A percentile compares a stretch with the other conserved stretches of the same genome.
These are phyloP conservation scores for Diceros bicornis DNA, from an alignment of 2,797 vertebrate genomes.

Conservation along the genomic window DNA sequence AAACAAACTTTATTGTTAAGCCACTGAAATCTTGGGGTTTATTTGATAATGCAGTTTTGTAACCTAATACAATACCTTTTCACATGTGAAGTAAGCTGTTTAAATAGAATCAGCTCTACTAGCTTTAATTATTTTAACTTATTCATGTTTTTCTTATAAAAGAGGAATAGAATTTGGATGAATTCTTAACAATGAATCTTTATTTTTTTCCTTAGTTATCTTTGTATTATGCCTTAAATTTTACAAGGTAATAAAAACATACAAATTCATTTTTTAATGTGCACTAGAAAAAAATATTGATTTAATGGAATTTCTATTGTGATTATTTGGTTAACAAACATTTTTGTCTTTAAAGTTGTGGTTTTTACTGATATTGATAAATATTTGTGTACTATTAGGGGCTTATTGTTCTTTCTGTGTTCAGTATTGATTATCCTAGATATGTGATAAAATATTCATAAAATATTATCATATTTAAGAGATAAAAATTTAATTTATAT, in stretches of 20 bases:
- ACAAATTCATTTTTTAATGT: constrained; percentile 1
- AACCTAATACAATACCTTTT: background rate
- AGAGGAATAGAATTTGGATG: background rate
- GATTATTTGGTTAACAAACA: background rate
- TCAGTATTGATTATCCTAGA: constrained; percentile 9
- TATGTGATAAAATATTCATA: background rate
- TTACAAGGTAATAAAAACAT: background rate
- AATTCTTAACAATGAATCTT: background rate
- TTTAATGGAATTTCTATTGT: background rate
- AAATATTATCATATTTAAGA: background rate
- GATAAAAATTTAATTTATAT: background rate
- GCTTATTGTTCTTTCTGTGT: background rate
- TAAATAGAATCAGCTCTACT: background rate
- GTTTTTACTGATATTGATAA: constrained; percentile 2
- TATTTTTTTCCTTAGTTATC: background rate
- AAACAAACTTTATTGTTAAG: background rate
- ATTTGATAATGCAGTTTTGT: background rate
- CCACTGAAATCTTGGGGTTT: background rate
- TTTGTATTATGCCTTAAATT: background rate
- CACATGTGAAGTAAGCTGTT: background rate
- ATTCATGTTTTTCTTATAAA: background rate
- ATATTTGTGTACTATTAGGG: background rate
- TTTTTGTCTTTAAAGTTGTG: background rate
- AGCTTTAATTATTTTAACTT: background rate
- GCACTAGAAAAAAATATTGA: background rate